Base-by-base conservation (phyloP, 2,797 vertebrate species). In the Hyperoplus lanceolatus region DNA sequence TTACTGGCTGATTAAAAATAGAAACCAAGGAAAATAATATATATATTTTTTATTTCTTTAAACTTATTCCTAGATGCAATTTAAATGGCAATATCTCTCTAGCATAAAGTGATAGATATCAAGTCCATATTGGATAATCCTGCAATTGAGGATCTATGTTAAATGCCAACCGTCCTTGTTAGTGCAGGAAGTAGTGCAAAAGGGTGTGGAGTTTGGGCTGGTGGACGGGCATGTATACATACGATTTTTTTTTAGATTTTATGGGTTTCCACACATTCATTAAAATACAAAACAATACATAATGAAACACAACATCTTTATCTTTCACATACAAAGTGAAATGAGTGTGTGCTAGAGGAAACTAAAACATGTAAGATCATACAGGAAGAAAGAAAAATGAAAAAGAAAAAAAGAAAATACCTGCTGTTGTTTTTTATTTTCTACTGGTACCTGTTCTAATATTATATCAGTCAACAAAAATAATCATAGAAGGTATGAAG, bases 361-460 rank as follows among this genome's bases (percentile, higher is more conserved):
- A 29, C 29, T 29, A 29, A 29, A 29, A 29, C 3, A 2, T 29
- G 29, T 29, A 29, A 29, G 29, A 39, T 16, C 14, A 59, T 43
- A 51, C 46, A 65, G 51, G 8, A 70, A 18, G 10, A 2, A 29
- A 36, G 36, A 29, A 21, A 8, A 14, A 38, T 36, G 10, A 50
- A 45, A n/a, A 16, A 10, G 14, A 16, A 38, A 43, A 8, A 29
- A 49, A 10, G 36, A 15, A 57, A 14, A 29, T 8, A 46, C 3
- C 38, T 10, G 42, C 7, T 38, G 16, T 13, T 36, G 38, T 12
- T 41, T 65, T 58, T 80, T 5, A 64, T 8, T 29, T 29, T 8
- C 39, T 73, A 43, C 54, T 12, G 75, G 45, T 45, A 69, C 38
- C 14, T 58, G 59, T 51, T 58, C 36, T 58, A 41, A 72, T 54